These are phyloP conservation scores for Balanococcus diminutus DNA, from an alignment of 2,888 invertebrate species.

Conservation along the genomic window DNA sequence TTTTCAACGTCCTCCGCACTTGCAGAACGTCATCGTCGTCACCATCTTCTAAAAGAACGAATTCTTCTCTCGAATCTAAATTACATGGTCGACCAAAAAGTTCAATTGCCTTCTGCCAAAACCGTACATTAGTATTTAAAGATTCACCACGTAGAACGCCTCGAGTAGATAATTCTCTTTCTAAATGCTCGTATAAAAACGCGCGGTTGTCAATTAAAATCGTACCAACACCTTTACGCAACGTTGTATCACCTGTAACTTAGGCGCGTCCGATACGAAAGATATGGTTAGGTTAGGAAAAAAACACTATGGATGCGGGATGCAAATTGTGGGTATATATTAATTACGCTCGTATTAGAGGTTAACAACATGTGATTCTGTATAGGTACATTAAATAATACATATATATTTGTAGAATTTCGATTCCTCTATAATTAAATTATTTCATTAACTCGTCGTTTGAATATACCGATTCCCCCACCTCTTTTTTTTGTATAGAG, in stretches of 20 bases:
- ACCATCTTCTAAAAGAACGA: background rate
- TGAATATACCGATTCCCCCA: too few relatives aligned
- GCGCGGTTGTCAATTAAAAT: slow-evolving; percentile 6
- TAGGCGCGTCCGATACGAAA: background rate
- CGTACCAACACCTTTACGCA: slow-evolving; percentile 10
- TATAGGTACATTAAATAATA: too few relatives aligned
- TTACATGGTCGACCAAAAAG: background rate
- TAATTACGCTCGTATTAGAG: background rate
- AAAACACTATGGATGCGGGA: background rate
- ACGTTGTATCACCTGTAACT: slow-evolving; percentile 9
- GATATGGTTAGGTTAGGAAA: background rate
- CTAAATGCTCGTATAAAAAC: too few relatives aligned
- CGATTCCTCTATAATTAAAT: background rate
- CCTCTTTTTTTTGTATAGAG: too few relatives aligned
- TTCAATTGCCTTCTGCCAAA: background rate
- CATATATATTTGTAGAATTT: too few relatives aligned
- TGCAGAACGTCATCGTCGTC: background rate
- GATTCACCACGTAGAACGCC: slow-evolving; percentile 17
- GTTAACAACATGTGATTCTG: background rate
- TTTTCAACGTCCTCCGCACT: background rate
- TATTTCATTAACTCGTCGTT: background rate
- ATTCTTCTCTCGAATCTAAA: background rate
- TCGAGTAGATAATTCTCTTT: background rate
- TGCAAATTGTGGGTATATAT: background rate
- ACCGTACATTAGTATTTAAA: background rate